phyloP scores from a whole-genome alignment of 2,888 invertebrate species.

The Cerastoderma edule region DNA sequence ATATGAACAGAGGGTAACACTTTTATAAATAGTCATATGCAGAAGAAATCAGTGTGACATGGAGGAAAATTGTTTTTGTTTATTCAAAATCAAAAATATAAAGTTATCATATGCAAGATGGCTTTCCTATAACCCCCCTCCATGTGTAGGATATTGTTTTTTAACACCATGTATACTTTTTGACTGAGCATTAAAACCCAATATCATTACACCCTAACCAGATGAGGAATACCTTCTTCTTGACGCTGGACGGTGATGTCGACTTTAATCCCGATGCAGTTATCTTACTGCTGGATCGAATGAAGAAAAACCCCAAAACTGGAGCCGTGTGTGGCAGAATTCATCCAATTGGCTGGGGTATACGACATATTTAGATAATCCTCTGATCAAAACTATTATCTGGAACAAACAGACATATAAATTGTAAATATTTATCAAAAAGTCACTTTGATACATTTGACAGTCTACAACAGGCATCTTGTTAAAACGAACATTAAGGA shows the following conservation, averaged over 20 bases:
- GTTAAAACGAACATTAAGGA: no score
- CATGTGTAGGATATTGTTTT: no score
- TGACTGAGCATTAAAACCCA: no score
- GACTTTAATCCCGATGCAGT: conserved; percentile 96
- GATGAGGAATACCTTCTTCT: conserved; percentile 96
- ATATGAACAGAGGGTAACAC: no score
- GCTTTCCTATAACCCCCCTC: no score
- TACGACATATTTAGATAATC: neutral
- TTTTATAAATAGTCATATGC: no score
- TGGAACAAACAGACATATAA: neutral
- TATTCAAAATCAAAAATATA: no score
- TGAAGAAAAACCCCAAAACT: conserved; percentile 98
- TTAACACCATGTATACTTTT: neutral
- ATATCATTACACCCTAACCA: no score
- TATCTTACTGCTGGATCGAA: conserved; percentile 95
- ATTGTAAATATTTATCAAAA: neutral
- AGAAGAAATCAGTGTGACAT: no score
- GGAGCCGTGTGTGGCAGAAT: conserved; percentile 99
- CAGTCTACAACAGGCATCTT: no score
- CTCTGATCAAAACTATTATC: neutral
- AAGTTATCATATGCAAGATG: no score
- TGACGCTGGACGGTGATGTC: conserved; percentile 98
- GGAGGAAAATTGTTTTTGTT: no score
- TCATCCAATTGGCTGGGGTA: conserved; percentile 93
- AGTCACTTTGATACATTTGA: neutral